Evolutionary conservation across 2,888 invertebrate species (phyloP).

Genomic region (Cordylochernes scorpioides): DNA sequence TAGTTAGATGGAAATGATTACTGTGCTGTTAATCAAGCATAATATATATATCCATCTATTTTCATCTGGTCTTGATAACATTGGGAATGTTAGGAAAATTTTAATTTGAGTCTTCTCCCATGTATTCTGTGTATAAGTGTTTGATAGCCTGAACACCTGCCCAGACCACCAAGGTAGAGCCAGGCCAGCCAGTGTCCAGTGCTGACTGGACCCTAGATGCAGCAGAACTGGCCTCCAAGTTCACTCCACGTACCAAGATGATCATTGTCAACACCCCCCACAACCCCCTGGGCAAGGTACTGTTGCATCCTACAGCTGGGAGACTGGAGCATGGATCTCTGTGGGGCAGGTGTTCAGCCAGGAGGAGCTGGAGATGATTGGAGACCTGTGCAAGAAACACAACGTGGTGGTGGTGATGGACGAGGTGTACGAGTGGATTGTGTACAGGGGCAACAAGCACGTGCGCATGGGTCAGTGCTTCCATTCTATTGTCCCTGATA

Average conservation of each 20-base stretch:
- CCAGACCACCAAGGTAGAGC: constrained; percentile 24
- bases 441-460: constrained; percentile 52
- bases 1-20: no score
- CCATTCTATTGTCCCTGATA: constrained; percentile 1
- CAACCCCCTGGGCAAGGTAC: constrained; percentile 87
- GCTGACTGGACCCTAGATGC: constrained; percentile 71
- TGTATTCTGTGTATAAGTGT: no score
- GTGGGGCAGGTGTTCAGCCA: constrained; percentile 20
- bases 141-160: no score
- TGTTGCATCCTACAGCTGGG: constrained; percentile 27
- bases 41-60: no score
- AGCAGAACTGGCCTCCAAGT: constrained; percentile 44
- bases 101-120: no score
- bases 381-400: constrained; percentile 65
- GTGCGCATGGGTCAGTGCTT: constrained; percentile 50
- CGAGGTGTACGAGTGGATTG: constrained; percentile 96
- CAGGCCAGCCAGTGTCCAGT: constrained; percentile 32
- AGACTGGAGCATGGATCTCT: no score
- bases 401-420: constrained; percentile 75
- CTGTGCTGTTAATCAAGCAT: no score
- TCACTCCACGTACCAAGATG: constrained; percentile 67
- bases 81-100: no score
- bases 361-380: constrained; percentile 33
- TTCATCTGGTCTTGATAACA: no score
- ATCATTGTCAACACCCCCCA: constrained; percentile 91